Percentiles rank a stretch among this genome's conserved stretches.
phyloP scores from a whole-genome alignment of 2,888 invertebrate species.

The Latheticus oryzae region DNA sequence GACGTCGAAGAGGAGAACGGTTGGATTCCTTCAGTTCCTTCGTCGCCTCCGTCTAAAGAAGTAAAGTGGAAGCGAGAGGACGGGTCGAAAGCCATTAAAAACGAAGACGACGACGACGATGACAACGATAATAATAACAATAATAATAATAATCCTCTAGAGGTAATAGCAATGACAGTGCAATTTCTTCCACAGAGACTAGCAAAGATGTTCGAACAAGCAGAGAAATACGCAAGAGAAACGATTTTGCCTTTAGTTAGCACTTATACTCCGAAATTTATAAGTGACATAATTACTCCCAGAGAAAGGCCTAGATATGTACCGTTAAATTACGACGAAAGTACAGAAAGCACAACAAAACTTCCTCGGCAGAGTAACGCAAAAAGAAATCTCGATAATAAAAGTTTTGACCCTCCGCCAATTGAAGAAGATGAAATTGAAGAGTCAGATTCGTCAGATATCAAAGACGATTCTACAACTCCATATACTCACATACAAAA shows the following conservation, averaged over 20 bases:
- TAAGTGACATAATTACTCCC: slow-evolving; percentile 62
- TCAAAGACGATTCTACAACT: too few relatives aligned
- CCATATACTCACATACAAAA: slow-evolving; percentile 62
- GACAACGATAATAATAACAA: too few relatives aligned
- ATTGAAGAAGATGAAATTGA: not conserved
- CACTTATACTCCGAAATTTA: slow-evolving; percentile 80
- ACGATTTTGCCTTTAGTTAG: slow-evolving; percentile 82
- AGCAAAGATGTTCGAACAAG: slow-evolving; percentile 83
- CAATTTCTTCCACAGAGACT: slow-evolving; percentile 83
- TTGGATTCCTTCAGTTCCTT: slow-evolving; percentile 56
- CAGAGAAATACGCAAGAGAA: slow-evolving; percentile 83
- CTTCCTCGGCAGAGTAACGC: slow-evolving; percentile 11
- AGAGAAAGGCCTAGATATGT: slow-evolving; percentile 58
- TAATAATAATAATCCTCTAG: slow-evolving; percentile 59
- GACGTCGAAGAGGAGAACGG: slow-evolving; percentile 62
- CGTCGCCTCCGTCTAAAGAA: slow-evolving; percentile 49
- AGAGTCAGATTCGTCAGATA: slow-evolving; percentile 35
- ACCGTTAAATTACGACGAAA: slow-evolving; percentile 60
- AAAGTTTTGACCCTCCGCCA: slow-evolving; percentile 43
- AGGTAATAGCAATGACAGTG: slow-evolving; percentile 70
- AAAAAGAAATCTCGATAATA: slow-evolving; percentile 42
- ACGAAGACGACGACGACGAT: too few relatives aligned
- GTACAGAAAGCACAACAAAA: slow-evolving; percentile 4
- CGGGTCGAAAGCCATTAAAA: slow-evolving; percentile 51
- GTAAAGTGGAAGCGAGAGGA: slow-evolving; percentile 62